These are phyloP conservation scores for Stichopus horrens DNA, from an alignment of 53 echinoderm and acorn worm species.

Conservation along the genomic window DNA sequence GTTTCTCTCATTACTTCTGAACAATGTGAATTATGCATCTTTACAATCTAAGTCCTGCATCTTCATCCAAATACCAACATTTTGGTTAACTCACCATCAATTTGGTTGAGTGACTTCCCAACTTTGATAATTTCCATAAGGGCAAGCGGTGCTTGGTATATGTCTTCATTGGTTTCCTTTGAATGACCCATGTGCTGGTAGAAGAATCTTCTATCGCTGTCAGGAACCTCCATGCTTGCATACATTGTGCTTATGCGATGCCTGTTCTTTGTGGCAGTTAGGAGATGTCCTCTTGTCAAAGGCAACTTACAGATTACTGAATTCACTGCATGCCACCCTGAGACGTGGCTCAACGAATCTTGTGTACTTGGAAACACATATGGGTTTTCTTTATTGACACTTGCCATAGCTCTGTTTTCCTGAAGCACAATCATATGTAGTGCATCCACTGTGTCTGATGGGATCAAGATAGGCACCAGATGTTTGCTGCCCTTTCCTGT, in stretches of 20 bases:
- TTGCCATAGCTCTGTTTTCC: constrained; percentile 19
- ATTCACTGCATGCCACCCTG: constrained; percentile 38
- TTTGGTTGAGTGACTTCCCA: constrained; percentile 36
- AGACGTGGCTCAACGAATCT: constrained; percentile 3
- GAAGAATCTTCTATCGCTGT: constrained; percentile 46
- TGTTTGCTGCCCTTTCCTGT: constrained; percentile 62
- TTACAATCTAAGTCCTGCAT: too few species aligned
- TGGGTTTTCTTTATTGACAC: background rate
- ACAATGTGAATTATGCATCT: too few species aligned
- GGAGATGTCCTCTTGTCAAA: background rate
- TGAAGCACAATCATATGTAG: constrained; percentile 34
- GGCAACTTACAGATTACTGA: constrained; percentile 19
- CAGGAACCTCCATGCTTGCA: constrained; percentile 56
- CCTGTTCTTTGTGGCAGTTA: constrained; percentile 61
- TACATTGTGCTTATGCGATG: constrained; percentile 60
- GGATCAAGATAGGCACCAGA: constrained; percentile 62
- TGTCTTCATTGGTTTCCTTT: constrained; percentile 55
- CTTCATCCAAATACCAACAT: too few species aligned
- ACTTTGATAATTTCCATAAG: constrained; percentile 46
- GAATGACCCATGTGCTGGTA: constrained; percentile 61
- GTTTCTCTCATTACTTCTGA: too few species aligned
- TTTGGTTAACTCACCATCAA: constrained; percentile 68
- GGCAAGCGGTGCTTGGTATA: constrained; percentile 54
- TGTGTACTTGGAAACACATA: constrained; percentile 30
- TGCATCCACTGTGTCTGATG: constrained; percentile 54